Base-by-base conservation (phyloP, 1,140 invertebrate species). In the Papilio dardanus region DNA sequence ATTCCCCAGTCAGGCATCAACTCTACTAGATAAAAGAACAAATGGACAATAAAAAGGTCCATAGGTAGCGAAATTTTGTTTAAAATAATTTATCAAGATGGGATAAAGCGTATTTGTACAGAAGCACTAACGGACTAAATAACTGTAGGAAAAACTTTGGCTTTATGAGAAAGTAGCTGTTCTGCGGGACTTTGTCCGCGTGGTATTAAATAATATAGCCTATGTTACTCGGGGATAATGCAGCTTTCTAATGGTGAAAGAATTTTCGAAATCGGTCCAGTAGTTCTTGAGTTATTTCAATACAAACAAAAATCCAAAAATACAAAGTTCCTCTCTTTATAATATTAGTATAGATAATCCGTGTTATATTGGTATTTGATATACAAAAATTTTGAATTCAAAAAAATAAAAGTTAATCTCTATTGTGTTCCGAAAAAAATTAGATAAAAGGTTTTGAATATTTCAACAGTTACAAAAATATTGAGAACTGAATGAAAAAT, bases 401-500 rank as follows among this genome's bases (percentile, higher is more conserved):
- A n/a, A 4, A 14, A 42, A 42, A 42, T 3, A 16, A 14, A 19
- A 46, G 12, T 4, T 30, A 14, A 54, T 12, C 24, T 12, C 21
- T 28, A 62, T 62, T 28, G 54, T 14, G 8, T 62, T 62, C 14
- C 10, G 24, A 62, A 28, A 24, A 62, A 28, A 24, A 19, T 58
- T 10, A 1, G 7, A 58, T 24, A 14, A 58, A 58, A 10, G 21
- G 21, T 58, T 58, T 28, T 58, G 21, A 58, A 58, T 58, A 28
- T 58, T 58, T 58, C 54, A 58, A 14, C 21, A 58, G 8, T 12
- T 28, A 58, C 24, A 58, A 58, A 58, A 62, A 62, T 62, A 62
- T 62, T 62, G 54, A 62, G 24, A 5, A 62, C 54, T 14, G 24
- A 62, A 62, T 62, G 54, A 69, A 69, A n/a, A 69, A 69, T 69